Conservation (phyloP, 2,888 invertebrate genomes). For the Macrophya annulata region DNA sequence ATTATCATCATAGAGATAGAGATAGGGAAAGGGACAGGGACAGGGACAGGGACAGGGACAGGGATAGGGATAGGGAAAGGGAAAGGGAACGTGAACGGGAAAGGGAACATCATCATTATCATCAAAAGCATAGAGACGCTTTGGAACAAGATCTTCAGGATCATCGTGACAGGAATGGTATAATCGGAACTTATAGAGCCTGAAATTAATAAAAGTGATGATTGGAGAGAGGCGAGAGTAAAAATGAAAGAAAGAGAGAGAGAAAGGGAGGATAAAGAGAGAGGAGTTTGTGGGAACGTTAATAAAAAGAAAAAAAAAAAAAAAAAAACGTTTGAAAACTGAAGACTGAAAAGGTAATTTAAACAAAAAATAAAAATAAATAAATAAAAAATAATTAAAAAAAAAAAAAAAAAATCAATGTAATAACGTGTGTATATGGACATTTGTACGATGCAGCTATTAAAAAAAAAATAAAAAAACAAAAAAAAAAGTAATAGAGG, state of each 20-base stretch:
- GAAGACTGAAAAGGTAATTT: conserved; percentile 62
- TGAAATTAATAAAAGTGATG: background rate
- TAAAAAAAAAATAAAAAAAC: background rate
- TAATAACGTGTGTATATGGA: background rate
- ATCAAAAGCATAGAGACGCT: conserved; percentile 53
- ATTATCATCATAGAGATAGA: conserved; percentile 73
- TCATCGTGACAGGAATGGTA: conserved; percentile 45
- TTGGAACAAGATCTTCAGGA: conserved; percentile 54
- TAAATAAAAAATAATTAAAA: background rate
- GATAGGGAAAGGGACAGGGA: conserved; percentile 61
- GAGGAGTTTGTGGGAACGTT: background rate
- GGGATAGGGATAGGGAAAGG: conserved; percentile 60
- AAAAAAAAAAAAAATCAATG: background rate
- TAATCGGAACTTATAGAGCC: conserved; percentile 54
- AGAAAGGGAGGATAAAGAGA: background rate
- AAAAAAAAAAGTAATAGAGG: background rate
- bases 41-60: conserved; percentile 38
- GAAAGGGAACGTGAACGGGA: conserved; percentile 44
- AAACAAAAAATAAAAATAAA: background rate
- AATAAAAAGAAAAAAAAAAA: background rate
- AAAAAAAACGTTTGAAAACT: conserved; percentile 52
- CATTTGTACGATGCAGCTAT: conserved; percentile 3
- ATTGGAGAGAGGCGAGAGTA: background rate
- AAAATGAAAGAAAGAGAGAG: background rate
- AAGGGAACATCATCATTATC: conserved; percentile 58